phyloP scores from a whole-genome alignment of 2,888 invertebrate species.

The Chloromyia formosa region DNA sequence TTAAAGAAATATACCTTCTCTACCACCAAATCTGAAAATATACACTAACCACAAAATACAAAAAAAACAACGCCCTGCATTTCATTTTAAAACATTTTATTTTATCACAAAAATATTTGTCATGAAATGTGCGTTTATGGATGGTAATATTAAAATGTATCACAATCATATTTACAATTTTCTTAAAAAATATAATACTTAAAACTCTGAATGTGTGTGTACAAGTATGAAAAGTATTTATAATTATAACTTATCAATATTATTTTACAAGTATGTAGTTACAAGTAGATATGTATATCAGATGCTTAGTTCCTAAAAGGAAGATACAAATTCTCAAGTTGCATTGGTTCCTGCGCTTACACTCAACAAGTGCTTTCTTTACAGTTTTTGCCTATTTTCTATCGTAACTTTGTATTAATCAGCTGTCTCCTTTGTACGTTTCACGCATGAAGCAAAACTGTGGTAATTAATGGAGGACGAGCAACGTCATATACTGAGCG shows the following conservation, averaged over 20 bases:
- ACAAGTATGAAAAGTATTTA: neutral
- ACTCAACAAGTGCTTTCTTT: neutral
- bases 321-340: constrained; percentile 3
- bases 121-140: constrained; percentile 25
- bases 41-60: neutral
- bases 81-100: constrained; percentile 17
- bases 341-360: neutral
- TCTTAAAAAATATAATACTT: constrained; percentile 7
- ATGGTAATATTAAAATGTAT: constrained; percentile 37
- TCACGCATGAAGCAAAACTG: neutral
- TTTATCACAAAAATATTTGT: constrained; percentile 40
- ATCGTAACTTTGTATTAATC: neutral
- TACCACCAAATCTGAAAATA: too few relatives aligned
- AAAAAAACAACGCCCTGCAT: neutral
- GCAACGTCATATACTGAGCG: constrained; percentile 73
- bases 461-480: neutral
- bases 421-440: neutral
- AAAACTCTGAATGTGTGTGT: neutral
- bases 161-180: constrained; percentile 40
- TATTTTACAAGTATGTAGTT: neutral
- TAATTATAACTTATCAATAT: neutral
- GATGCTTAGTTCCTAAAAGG: neutral
- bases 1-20: too few relatives aligned
- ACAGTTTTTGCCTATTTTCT: neutral
- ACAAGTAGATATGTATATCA: neutral